These are phyloP conservation scores for Cynocephalus volans DNA, from an alignment of 2,113 vertebrate genomes.

Conservation along the genomic window DNA sequence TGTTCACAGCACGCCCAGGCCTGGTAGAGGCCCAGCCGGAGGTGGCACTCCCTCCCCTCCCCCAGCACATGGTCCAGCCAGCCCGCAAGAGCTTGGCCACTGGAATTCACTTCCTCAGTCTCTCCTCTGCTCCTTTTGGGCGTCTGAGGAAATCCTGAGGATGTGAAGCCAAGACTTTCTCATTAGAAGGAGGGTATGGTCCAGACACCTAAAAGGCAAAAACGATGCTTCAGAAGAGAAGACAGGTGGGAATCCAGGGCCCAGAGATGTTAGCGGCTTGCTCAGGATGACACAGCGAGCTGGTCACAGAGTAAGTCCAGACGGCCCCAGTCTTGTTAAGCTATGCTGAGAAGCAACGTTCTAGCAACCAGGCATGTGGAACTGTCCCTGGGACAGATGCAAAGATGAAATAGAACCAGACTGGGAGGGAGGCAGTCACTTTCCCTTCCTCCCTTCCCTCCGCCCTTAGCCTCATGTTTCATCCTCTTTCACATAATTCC, in stretches of 20 bases:
- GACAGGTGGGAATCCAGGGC: neutral
- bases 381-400: neutral
- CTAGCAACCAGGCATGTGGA: neutral
- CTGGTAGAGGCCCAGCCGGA: neutral
- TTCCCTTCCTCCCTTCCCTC: neutral
- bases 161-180: neutral
- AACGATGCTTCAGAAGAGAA: neutral
- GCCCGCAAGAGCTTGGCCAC: neutral
- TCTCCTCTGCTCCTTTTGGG: neutral
- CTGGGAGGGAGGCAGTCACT: neutral
- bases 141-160: neutral
- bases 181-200: neutral
- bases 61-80: fast-evolving
- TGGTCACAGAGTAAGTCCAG: neutral
- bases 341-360: neutral
- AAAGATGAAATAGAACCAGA: neutral
- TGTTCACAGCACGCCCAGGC: neutral
- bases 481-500: neutral
- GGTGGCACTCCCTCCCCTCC: neutral
- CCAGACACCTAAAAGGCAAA: neutral
- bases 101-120: neutral
- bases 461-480: neutral
- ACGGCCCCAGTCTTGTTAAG: neutral
- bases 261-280: neutral
- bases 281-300: neutral